Percentiles rank a stretch among this genome's conserved stretches.
These are phyloP conservation scores for Morpho deidamia DNA, from an alignment of 2,888 invertebrate species.

Conservation along the genomic window DNA sequence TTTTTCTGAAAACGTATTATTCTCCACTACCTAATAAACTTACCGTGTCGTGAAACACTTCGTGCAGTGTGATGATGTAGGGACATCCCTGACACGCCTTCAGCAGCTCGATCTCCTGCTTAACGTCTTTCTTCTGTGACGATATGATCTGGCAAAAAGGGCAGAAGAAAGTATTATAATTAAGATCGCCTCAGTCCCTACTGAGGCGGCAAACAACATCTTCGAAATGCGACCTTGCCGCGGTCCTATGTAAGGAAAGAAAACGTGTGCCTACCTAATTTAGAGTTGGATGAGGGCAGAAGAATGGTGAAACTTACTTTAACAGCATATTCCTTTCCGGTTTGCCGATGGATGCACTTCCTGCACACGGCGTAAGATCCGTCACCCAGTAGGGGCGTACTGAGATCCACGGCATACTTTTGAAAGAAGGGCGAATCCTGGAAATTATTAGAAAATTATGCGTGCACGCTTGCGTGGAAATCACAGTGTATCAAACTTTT, in stretches of 20 bases:
- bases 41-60: conserved; percentile 90
- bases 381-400: conserved; percentile 86
- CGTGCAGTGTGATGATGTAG: conserved; percentile 90
- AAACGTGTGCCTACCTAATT: too few relatives aligned
- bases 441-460: too few relatives aligned
- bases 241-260: background rate
- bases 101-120: conserved; percentile 84
- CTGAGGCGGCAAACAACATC: too few relatives aligned
- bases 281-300: too few relatives aligned
- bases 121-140: conserved; percentile 62
- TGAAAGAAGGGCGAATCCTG: conserved; percentile 93
- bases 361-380: conserved; percentile 94
- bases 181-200: too few relatives aligned
- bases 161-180: conserved; percentile 15
- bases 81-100: conserved; percentile 92
- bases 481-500: background rate
- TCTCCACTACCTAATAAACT: conserved; percentile 30
- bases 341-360: conserved; percentile 85
- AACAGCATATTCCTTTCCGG: conserved; percentile 89
- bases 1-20: too few relatives aligned
- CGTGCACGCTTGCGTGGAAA: too few relatives aligned
- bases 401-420: conserved; percentile 83
- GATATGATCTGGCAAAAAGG: conserved; percentile 58
- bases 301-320: conserved; percentile 81
- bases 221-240: too few relatives aligned